Base-by-base conservation (phyloP, 2,888 invertebrate species). In the Nebria salina region DNA sequence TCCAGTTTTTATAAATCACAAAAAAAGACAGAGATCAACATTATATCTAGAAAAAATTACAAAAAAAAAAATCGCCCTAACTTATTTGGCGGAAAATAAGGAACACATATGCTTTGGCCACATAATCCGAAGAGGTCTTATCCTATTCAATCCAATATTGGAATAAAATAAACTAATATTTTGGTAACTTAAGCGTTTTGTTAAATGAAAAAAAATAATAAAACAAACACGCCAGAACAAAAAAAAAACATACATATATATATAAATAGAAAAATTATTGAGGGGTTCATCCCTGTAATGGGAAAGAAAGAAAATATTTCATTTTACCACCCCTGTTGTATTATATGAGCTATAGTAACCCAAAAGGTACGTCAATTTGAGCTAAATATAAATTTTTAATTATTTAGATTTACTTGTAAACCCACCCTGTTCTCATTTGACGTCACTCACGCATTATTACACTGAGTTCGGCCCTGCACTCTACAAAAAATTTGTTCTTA, bases 1-100 rank as follows among this genome's bases (percentile, higher is more conserved):
- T 78, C 73, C 77, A 79, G 70, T 76, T 73, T 75, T 76, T 76
- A 64, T 65, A 81, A 77, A 77, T 78, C 78, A 78, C 78, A 78
- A 78, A 77, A 41, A 20, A 68, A 34, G 34, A 34, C 34, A 34
- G 68, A 68, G 68, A 68, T 68, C 68, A 68, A n/a, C 9, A 68
- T 34, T 34, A 34, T 34, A 34, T 34, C 34, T 34, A 72, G 20
- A 72, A 72, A 72, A 72, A 41, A 72, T 20, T 20, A 20, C 72
- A 72, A 1, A 72, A 72, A 15, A 72, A 15, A 72, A 11, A 72
- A 26, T 34, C 34, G 34, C 34, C 34, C 34, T 34, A 34, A 34
- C 34, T 34, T 68, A 7, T 25, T 25, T 68, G 9, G 26, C n/a
- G 26, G 20, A 68, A 68, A 68, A 26, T 54, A 54, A 54, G 13